Evolutionary conservation across 2,113 vertebrate species (phyloP).

Genomic region (Notarius quadriscutis): DNA sequence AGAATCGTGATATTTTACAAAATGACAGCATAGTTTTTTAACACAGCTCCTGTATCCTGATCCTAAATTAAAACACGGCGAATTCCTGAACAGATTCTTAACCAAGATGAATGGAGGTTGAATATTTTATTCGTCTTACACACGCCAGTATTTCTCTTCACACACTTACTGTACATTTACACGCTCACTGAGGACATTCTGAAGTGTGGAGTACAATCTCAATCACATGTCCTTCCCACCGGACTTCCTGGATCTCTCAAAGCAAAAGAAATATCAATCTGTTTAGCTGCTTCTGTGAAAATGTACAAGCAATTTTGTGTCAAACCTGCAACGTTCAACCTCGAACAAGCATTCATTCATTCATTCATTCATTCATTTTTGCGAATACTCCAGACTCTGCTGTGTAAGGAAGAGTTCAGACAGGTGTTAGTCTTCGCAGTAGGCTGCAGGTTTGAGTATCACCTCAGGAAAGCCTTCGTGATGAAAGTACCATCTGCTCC

Average conservation of each 20-base stretch:
- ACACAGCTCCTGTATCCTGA: too few species aligned
- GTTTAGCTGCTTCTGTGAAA: not conserved
- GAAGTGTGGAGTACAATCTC: not conserved
- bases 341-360: too few species aligned
- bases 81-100: not conserved
- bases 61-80: too few species aligned
- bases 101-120: too few species aligned
- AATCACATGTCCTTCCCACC: too few species aligned
- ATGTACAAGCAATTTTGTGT: not conserved
- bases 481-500: not conserved
- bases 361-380: too few species aligned
- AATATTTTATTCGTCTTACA: not conserved
- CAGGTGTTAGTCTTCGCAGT: too few species aligned
- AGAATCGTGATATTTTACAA: not conserved
- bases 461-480: not conserved
- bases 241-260: too few species aligned
- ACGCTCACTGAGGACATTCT: not conserved
- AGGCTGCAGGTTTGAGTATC: too few species aligned
- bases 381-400: not conserved
- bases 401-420: too few species aligned
- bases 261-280: not conserved
- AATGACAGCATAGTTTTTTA: not conserved
- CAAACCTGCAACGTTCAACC: too few species aligned
- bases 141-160: not conserved
- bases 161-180: not conserved